Percentiles rank a stretch among this genome's conserved stretches.
Evolutionary conservation across 2,888 invertebrate species (phyloP).

Genomic region (Opisthograptis luteolata): DNA sequence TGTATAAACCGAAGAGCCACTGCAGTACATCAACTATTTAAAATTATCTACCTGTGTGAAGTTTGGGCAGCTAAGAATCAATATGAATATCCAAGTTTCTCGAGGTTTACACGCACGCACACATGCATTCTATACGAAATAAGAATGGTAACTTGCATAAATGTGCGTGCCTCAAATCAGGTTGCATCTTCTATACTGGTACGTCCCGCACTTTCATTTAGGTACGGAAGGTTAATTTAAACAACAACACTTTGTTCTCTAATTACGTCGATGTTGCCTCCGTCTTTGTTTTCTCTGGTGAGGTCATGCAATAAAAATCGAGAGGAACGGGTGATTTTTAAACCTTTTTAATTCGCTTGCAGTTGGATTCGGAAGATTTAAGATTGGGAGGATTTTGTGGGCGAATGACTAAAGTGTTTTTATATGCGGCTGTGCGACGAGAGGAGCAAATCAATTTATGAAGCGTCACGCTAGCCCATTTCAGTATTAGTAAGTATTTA

Average conservation of each 20-base stretch:
- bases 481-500: too few species aligned
- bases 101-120: too few species aligned
- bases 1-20: too few species aligned
- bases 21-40: too few species aligned
- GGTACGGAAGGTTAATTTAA: conserved; percentile 64
- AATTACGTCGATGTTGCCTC: conserved; percentile 57
- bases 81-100: too few species aligned
- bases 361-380: not conserved
- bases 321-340: conserved; percentile 21
- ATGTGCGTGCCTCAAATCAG: not conserved
- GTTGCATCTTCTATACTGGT: conserved; percentile 1
- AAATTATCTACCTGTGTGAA: too few species aligned
- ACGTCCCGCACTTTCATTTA: conserved; percentile 19
- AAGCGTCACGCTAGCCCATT: too few species aligned
- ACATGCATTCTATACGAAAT: too few species aligned
- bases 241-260: conserved; percentile 67
- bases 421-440: too few species aligned
- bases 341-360: conserved; percentile 25
- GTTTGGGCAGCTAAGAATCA: too few species aligned
- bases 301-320: conserved; percentile 5
- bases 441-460: too few species aligned
- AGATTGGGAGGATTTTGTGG: not conserved
- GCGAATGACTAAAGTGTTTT: too few species aligned
- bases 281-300: conserved; percentile 34
- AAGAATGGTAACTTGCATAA: not conserved